Evolutionary conservation across 2,113 vertebrate species (phyloP), one percentile per base, ranked within the genome.

Genomic region (Forbesichthys papilliferus): DNA sequence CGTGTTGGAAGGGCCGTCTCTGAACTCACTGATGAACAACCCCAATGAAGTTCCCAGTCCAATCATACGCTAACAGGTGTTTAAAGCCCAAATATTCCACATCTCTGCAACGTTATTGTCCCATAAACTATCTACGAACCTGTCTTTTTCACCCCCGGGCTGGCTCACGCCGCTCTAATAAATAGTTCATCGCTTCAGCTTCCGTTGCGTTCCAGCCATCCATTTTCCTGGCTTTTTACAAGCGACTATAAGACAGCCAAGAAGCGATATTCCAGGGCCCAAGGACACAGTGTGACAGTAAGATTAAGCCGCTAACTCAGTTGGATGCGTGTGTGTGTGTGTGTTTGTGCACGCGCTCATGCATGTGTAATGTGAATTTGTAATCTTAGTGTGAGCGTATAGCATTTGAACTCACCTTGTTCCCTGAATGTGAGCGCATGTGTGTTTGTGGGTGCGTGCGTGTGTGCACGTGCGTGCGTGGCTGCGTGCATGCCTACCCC

Each of bases 221-320:
- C 77, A 65, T 80, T 72, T 79, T 53, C 53, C 55, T 48, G 64
- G 61, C 61, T 71, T 75, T 61, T 81, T 65, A 82, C 63, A 61
- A 69, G 80, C 83, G 67, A 34, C 56, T 9, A 8, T 13, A 73
- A 71, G 79, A 73, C 69, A 83, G 66, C 20, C 1, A 56, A 51
- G 56, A 74, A 70, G 34, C 66, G 42, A 10, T n/a, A 65, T 76
- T 56, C 74, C 77, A 80, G 64, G 42, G 69, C 81, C 72, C 84
- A 83, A 89, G 86, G 83, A 86, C 86, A 81, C 65, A 67, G 58
- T 55, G 63, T 81, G 70, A 86, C 81, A 85, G 70, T 73, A 65
- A 77, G 71, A 84, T 80, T 71, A 75, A 69, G 69, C 18, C 56
- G 12, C 36, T 42, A 42, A 42, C 36, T 6, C 36, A 42, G 36